These are phyloP conservation scores for Aphis gossypii DNA, from an alignment of 1,140 invertebrate species.

Conservation along the genomic window DNA sequence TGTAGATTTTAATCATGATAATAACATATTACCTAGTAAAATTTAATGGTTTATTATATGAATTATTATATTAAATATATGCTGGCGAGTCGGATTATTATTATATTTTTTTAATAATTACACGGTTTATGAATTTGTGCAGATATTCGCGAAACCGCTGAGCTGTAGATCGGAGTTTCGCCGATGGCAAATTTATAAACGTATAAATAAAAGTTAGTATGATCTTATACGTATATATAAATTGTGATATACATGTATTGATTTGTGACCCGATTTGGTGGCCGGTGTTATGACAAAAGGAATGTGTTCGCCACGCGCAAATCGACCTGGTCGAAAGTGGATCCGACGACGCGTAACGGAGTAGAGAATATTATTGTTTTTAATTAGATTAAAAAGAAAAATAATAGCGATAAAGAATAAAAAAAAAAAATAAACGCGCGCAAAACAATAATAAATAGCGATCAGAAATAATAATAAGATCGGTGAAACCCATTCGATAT, in stretches of 20 bases:
- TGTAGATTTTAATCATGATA: no score
- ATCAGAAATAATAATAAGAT: background rate
- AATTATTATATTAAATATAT: background rate
- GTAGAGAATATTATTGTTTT: slow-evolving; percentile 30
- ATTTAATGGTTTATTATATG: no score
- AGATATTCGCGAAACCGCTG: background rate
- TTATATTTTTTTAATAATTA: background rate
- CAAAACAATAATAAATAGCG: background rate
- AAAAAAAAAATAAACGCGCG: background rate
- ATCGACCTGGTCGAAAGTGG: slow-evolving; percentile 33
- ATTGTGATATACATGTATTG: background rate
- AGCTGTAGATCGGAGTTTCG: background rate
- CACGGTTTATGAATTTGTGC: background rate
- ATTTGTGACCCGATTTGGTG: slow-evolving; percentile 28
- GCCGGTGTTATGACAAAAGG: background rate
- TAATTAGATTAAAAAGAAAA: slow-evolving; percentile 46
- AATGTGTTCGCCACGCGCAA: slow-evolving; percentile 34
- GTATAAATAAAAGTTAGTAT: background rate
- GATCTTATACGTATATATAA: background rate
- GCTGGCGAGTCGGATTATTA: background rate
- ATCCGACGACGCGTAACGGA: background rate
- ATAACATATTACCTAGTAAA: no score
- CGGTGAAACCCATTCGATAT: slow-evolving; percentile 38
- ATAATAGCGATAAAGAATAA: slow-evolving; percentile 1
- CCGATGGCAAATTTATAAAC: background rate